Evolutionary conservation across 1,140 invertebrate species (phyloP).

Genomic region (Plodia interpunctella): DNA sequence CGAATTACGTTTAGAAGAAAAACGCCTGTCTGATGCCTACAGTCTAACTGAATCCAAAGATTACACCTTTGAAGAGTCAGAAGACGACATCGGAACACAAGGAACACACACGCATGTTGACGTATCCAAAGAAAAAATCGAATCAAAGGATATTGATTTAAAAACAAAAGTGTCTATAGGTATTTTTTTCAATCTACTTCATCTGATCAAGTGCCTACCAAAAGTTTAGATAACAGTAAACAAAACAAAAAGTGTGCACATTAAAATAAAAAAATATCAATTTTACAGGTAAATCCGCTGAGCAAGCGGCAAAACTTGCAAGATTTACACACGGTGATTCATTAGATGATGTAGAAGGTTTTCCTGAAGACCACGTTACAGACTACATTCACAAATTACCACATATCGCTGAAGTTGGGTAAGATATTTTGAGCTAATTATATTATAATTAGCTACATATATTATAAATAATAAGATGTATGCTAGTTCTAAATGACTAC

Average conservation of each 20-base stretch:
- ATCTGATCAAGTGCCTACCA: too few species aligned
- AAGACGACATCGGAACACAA: slow-evolving; percentile 70
- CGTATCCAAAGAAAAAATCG: slow-evolving; percentile 45
- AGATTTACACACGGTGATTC: slow-evolving; percentile 70
- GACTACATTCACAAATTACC: slow-evolving; percentile 69
- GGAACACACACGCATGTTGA: slow-evolving; percentile 63
- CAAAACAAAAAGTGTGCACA: neutral
- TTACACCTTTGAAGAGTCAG: slow-evolving; percentile 76
- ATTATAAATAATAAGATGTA: too few species aligned
- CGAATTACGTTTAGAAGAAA: slow-evolving; percentile 64
- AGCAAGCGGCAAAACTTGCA: slow-evolving; percentile 39
- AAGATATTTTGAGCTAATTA: slow-evolving; percentile 32
- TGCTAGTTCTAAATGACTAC: too few species aligned
- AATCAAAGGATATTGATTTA: slow-evolving; percentile 40
- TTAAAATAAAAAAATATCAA: neutral
- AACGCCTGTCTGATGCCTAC: slow-evolving; percentile 69
- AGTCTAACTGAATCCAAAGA: slow-evolving; percentile 73
- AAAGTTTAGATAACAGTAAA: too few species aligned
- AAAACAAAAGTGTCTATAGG: slow-evolving; percentile 35
- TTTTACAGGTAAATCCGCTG: slow-evolving; percentile 41
- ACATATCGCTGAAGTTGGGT: slow-evolving; percentile 71
- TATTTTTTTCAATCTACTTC: too few species aligned
- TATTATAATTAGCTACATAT: too few species aligned
- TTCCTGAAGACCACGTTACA: slow-evolving; percentile 69
- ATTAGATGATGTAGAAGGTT: slow-evolving; percentile 73